These are phyloP conservation scores for Euzophera pinguis DNA, from an alignment of 2,888 invertebrate species.

Conservation along the genomic window DNA sequence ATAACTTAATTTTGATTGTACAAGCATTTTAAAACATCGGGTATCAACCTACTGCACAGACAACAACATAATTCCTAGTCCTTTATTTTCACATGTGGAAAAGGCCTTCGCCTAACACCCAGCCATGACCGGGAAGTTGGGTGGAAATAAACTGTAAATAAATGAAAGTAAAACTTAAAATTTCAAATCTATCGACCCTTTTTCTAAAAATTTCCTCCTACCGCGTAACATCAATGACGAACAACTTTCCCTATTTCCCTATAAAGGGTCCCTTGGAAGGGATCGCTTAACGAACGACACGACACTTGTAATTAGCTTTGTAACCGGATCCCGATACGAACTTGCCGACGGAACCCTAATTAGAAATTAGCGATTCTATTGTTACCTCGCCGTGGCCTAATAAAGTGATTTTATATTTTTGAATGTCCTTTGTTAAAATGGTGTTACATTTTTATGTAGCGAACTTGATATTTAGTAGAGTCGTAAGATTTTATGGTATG, in stretches of 20 bases:
- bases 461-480: background rate
- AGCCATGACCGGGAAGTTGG: too few species aligned
- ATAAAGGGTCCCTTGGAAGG: slow-evolving; percentile 21
- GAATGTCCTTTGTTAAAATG: background rate
- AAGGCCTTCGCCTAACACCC: too few species aligned
- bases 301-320: slow-evolving; percentile 72
- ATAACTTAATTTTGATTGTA: too few species aligned
- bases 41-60: too few species aligned
- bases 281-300: slow-evolving; percentile 40
- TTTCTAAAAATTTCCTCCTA: background rate
- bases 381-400: slow-evolving; percentile 39
- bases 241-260: slow-evolving; percentile 9
- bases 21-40: too few species aligned
- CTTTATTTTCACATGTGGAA: too few species aligned
- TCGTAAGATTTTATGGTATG: background rate
- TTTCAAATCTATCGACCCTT: background rate
- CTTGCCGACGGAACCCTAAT: slow-evolving; percentile 45
- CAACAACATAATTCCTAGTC: too few species aligned
- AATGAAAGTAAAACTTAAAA: background rate
- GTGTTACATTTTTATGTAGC: background rate
- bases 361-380: slow-evolving; percentile 57
- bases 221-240: slow-evolving; percentile 1
- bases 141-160: too few species aligned
- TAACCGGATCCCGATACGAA: slow-evolving; percentile 55
- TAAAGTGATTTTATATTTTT: slow-evolving; percentile 36